phyloP scores from a whole-genome alignment of 2,113 vertebrate genomes.

The Lucifuga dentata region DNA sequence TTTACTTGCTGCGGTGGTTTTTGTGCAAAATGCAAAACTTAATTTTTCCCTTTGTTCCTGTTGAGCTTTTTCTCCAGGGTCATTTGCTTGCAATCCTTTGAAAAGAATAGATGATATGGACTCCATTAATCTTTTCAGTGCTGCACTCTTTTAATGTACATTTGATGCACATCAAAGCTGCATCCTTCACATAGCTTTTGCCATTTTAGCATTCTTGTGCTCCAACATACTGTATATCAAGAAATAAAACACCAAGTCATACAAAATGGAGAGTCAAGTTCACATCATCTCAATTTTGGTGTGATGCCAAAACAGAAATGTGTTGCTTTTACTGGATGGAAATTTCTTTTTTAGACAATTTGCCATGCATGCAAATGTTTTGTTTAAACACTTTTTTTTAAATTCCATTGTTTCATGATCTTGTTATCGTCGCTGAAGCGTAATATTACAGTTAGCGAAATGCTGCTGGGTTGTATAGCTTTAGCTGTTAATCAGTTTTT shows the following conservation, averaged over 20 bases:
- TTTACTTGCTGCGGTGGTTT: conserved; percentile 43
- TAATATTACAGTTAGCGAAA: conserved; percentile 42
- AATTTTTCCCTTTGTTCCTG: conserved; percentile 37
- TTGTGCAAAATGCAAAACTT: conserved; percentile 34
- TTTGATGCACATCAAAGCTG: conserved; percentile 54
- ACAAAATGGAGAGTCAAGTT: conserved; percentile 24
- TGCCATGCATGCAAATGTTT: not conserved
- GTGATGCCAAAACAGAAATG: conserved; percentile 7
- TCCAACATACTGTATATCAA: no score
- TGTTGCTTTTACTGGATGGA: not conserved
- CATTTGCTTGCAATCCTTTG: conserved; percentile 55
- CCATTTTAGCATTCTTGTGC: not conserved
- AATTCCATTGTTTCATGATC: conserved; percentile 36
- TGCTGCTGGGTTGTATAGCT: conserved; percentile 17
- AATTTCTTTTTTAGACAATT: conserved; percentile 1
- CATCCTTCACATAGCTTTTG: conserved; percentile 3
- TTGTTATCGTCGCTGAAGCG: conserved; percentile 31
- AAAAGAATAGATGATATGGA: conserved; percentile 58
- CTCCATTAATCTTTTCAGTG: conserved; percentile 67
- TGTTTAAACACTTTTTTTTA: conserved; percentile 10
- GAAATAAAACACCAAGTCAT: no score
- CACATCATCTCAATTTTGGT: conserved; percentile 16
- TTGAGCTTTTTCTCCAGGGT: conserved; percentile 20
- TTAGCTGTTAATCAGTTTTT: conserved; percentile 49
- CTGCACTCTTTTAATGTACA: conserved; percentile 22